phyloP scores from a whole-genome alignment of 1,140 invertebrate genomes.

The Metaphire vulgaris region DNA sequence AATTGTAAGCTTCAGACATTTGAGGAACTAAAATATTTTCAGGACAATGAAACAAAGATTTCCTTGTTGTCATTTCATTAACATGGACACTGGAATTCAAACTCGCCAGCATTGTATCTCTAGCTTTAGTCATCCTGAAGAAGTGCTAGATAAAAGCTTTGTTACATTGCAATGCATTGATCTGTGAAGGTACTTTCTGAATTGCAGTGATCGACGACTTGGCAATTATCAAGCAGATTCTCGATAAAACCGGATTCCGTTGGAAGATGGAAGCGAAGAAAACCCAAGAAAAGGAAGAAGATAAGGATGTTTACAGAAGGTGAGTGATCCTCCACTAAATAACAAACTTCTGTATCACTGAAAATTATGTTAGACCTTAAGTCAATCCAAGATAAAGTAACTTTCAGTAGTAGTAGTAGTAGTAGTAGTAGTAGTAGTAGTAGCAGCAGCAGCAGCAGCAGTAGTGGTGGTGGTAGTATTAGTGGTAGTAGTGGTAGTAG shows the following conservation, averaged over 20 bases:
- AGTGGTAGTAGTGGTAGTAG: too few species aligned
- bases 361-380: not conserved
- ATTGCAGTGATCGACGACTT: conserved; percentile 52
- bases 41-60: not conserved
- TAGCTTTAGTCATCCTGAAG: too few species aligned
- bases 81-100: too few species aligned
- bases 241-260: conserved; percentile 61
- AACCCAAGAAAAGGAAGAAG: conserved; percentile 43
- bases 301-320: conserved; percentile 40
- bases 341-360: too few species aligned
- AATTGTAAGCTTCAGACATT: conserved; percentile 3
- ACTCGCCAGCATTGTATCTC: too few species aligned
- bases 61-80: not conserved
- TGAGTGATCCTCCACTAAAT: conserved; percentile 3
- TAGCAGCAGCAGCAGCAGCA: not conserved
- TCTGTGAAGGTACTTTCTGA: too few species aligned
- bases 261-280: conserved; percentile 54
- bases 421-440: not conserved
- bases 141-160: too few species aligned
- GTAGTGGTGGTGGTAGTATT: too few species aligned
- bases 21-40: not conserved
- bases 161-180: too few species aligned
- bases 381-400: not conserved
- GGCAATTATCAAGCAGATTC: conserved; percentile 60
- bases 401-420: not conserved